Base-by-base conservation (phyloP, 92 coral and sea anemone genomes). In the Scolanthus callimorphus region DNA sequence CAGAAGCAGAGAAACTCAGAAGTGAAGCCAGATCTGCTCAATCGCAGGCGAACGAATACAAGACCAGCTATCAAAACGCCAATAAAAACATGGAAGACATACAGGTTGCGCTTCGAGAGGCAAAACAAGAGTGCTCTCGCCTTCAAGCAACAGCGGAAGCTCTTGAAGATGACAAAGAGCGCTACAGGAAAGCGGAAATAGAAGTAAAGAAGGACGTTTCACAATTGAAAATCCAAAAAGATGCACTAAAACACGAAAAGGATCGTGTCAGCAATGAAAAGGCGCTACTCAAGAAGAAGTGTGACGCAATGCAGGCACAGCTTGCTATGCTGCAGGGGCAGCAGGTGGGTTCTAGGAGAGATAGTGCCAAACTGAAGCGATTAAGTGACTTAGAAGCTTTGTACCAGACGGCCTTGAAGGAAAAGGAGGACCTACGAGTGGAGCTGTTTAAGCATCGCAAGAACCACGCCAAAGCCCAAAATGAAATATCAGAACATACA, bases 191-290 rank as follows among this genome's bases (percentile, higher is more conserved):
- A 34, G 82, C 71, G 44, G 51, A 47, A 12, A 60, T 69, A 45
- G 78, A 74, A 52, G 20, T 73, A 29, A 73, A 70, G 65, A 68
- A 69, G 34, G 80, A 83, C 25, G 51, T 63, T 6, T 82, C 96
- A 2, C 55, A 71, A 15, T 37, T 83, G 34, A 83, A 83, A 65
- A 71, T 77, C 31, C 79, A 83, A 29, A 37, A 67, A 27, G 96
- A 87, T 54, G 84, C 80, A 17, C 74, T 84, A 3, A 82, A 78
- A 55, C 78, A 87, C 59, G 96, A 78, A 39, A 87, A 69, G 69
- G 63, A 59, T 17, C 62, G 67, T 52, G 55, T 80, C 20, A 74
- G 75, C 49, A 87, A 78, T 65, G 96, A 87, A 17, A 51, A 74
- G 23, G 61, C 86, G 1, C 57, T 78, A 11, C 55, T 87, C 30